Conservation (phyloP, 2,113 vertebrate genomes). For the Salminus brasiliensis region DNA sequence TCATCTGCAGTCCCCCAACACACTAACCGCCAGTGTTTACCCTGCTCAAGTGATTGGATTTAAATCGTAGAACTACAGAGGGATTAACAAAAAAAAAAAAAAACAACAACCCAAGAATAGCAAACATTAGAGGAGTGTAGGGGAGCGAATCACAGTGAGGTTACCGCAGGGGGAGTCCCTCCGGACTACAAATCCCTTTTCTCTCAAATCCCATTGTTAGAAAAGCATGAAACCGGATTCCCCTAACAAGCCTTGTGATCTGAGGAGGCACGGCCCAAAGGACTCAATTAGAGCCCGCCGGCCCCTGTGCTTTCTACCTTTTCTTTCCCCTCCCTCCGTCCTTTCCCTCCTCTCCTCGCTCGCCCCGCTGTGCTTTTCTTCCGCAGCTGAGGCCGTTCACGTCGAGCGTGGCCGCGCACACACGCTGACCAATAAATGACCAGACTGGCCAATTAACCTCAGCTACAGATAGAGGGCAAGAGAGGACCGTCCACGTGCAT, state of each 20-base stretch:
- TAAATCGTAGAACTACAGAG: slow-evolving; percentile 63
- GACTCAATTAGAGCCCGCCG: slow-evolving; percentile 82
- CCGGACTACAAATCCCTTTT: slow-evolving; percentile 76
- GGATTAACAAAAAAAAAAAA: slow-evolving; percentile 25
- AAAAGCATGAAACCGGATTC: slow-evolving; percentile 81
- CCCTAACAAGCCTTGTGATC: slow-evolving; percentile 81
- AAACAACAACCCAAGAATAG: slow-evolving; percentile 39
- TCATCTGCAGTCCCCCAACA: slow-evolving; percentile 15
- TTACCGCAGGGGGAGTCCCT: slow-evolving; percentile 65
- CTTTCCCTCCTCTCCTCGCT: slow-evolving; percentile 10
- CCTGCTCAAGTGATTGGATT: slow-evolving; percentile 74
- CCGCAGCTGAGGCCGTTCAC: slow-evolving; percentile 61
- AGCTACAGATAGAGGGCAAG: slow-evolving; percentile 29
- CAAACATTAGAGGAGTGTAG: slow-evolving; percentile 64
- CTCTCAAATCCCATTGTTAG: slow-evolving; percentile 80
- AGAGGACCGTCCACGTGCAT: neutral
- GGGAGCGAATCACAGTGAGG: slow-evolving; percentile 68
- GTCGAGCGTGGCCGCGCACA: slow-evolving; percentile 53
- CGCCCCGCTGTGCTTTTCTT: slow-evolving; percentile 56
- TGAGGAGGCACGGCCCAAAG: slow-evolving; percentile 75
- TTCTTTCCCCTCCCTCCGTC: slow-evolving; percentile 12
- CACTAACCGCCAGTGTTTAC: slow-evolving; percentile 58
- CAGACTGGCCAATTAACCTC: slow-evolving; percentile 52
- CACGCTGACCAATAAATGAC: slow-evolving; percentile 50
- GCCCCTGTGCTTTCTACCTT: slow-evolving; percentile 63